Base-by-base conservation (phyloP, 92 coral and sea anemone species). In the Phenganax subtilis region DNA sequence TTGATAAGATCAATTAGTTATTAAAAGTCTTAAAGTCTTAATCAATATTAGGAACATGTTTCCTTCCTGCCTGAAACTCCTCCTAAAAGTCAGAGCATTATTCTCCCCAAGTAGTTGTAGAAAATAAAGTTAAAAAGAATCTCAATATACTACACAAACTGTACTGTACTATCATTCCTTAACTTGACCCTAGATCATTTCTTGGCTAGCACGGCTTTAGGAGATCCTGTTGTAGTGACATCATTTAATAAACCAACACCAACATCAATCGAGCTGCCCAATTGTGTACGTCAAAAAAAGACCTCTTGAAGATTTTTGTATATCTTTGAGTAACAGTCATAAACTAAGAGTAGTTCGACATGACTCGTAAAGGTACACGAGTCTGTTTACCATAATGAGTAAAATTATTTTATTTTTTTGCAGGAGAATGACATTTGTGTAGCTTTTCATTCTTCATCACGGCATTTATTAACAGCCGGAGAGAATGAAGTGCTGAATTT, bases 341-440 rank as follows among this genome's bases (percentile, higher is more conserved):
- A 37, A 1, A 59, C 65, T 1, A 12, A 0, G 25, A 12, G 65
- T 14, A 1, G 65, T 59, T 59, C 3, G 15, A 7, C 25, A 1
- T 59, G 3, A 59, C 65, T 12, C 15, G 25, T 12, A 7, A 20
- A 59, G 65, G 16, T 12, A 3, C 16, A 14, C 2, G 16, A 12
- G 16, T 12, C 15, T 1, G 12, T 31, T 30, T 69, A 1, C 54
- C 3, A 27, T 15, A 0, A 30, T 68, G 27, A 12, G 11, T 47
- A 29, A 29, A 20, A 59, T 65, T 28, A 65, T 29, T 27, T 69
- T 2, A 20, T 69, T 30, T 69, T 30, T 30, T 82, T 81, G 30
- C 69, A 94, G 98, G 98, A 91, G 71, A 89, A 90, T 63, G 90
- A 94, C 75, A 85, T 96, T 6, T 94, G 98, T 86, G 91, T 93